Percentiles rank a stretch among this genome's conserved stretches.
Evolutionary conservation across 2,888 invertebrate genomes (phyloP).

Genomic region (Polia nebulosa): DNA sequence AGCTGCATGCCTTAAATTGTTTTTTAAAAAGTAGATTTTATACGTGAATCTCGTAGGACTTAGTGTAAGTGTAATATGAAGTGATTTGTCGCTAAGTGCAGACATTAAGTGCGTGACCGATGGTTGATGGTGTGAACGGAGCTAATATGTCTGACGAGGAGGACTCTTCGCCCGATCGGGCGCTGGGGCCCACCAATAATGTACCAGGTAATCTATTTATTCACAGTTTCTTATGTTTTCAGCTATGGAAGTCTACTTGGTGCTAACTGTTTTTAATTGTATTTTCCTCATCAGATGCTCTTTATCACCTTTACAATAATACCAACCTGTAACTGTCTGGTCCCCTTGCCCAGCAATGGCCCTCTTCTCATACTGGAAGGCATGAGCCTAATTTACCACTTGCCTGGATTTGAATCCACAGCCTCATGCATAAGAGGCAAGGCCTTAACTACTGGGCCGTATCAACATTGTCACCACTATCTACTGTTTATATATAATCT

Average conservation of each 20-base stretch:
- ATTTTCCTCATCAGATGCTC: neutral
- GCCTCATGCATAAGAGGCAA: neutral
- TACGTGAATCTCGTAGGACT: constrained; percentile 76
- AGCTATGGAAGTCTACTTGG: neutral
- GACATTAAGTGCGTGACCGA: constrained; percentile 64
- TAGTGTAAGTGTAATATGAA: constrained; percentile 77
- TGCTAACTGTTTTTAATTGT: neutral
- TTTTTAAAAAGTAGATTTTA: constrained; percentile 70
- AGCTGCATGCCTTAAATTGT: constrained; percentile 75
- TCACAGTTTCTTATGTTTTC: neutral
- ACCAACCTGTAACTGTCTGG: neutral
- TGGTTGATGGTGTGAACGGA: constrained; percentile 70
- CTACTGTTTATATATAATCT: neutral
- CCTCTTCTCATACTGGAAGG: neutral
- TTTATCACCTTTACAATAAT: neutral
- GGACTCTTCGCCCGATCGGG: constrained; percentile 87
- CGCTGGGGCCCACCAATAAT: constrained; percentile 84
- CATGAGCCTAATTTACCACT: neutral
- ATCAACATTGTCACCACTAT: neutral
- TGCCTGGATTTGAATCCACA: neutral
- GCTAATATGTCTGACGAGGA: constrained; percentile 88
- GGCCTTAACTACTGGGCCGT: neutral
- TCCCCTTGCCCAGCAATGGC: neutral
- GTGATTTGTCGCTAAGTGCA: constrained; percentile 63
- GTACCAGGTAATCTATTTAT: constrained; percentile 80